phyloP scores from a whole-genome alignment of 2,888 invertebrate genomes.

The Agrochola lota region DNA sequence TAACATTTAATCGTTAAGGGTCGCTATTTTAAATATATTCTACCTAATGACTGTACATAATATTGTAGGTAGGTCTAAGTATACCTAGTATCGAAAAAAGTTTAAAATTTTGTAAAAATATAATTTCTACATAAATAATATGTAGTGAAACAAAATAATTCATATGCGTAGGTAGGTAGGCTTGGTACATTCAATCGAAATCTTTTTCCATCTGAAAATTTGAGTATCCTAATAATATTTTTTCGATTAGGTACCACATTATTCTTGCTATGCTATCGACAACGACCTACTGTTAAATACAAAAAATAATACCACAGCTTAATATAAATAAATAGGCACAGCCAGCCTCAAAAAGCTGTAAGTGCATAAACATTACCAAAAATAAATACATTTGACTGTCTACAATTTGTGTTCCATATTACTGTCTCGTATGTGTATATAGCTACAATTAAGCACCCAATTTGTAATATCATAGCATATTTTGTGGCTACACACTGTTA shows the following conservation, averaged over 20 bases:
- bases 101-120: too few relatives aligned
- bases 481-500: neutral
- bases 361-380: neutral
- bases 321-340: neutral
- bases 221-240: neutral
- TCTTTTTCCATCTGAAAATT: neutral
- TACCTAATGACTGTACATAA: slow-evolving; percentile 60
- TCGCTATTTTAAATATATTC: slow-evolving; percentile 23
- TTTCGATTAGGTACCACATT: neutral
- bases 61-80: slow-evolving; percentile 1
- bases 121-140: neutral
- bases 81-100: slow-evolving; percentile 14
- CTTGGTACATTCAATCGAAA: slow-evolving; percentile 4
- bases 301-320: slow-evolving; percentile 13
- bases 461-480: neutral
- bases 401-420: neutral
- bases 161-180: neutral
- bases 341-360: neutral
- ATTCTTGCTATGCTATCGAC: neutral
- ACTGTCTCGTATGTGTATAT: neutral
- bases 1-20: slow-evolving; percentile 18
- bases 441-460: neutral
- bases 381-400: neutral
- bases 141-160: slow-evolving; percentile 9
- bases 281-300: neutral